Percentiles rank a stretch among this genome's conserved stretches.
phyloP scores from a whole-genome alignment of 2,888 invertebrate genomes.

The Plagiodera versicolora region DNA sequence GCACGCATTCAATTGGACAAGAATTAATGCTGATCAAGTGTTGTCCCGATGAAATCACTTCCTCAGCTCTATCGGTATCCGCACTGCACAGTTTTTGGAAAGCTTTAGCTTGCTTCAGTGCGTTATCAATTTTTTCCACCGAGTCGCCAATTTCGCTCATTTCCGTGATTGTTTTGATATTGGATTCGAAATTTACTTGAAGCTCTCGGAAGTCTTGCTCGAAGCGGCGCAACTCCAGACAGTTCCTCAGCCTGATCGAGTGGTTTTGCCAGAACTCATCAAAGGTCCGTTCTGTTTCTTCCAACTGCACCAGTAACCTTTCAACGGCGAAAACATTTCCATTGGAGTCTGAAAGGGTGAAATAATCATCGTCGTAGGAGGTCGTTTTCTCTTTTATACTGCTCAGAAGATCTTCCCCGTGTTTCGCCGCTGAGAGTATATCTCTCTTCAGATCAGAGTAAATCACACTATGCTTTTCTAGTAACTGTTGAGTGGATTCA shows the following conservation, averaged over 20 bases:
- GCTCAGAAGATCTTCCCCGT: constrained; percentile 84
- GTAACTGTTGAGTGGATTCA: constrained; percentile 81
- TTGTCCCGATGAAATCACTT: constrained; percentile 80
- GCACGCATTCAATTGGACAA: constrained; percentile 86
- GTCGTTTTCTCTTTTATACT: constrained; percentile 65
- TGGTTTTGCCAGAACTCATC: constrained; percentile 94
- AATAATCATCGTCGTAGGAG: constrained; percentile 60
- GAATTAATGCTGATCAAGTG: constrained; percentile 81
- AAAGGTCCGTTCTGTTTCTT: constrained; percentile 92
- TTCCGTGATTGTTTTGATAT: constrained; percentile 76
- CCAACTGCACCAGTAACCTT: constrained; percentile 87
- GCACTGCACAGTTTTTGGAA: constrained; percentile 79
- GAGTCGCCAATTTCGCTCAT: constrained; percentile 91
- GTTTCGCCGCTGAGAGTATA: constrained; percentile 81
- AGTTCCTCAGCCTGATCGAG: constrained; percentile 85
- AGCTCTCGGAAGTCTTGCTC: constrained; percentile 93
- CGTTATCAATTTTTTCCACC: constrained; percentile 75
- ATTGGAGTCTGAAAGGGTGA: constrained; percentile 62
- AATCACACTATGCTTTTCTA: constrained; percentile 78
- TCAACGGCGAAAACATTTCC: constrained; percentile 92
- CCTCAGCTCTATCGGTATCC: constrained; percentile 81
- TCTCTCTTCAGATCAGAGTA: constrained; percentile 79
- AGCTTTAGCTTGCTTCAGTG: constrained; percentile 74
- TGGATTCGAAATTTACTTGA: constrained; percentile 79
- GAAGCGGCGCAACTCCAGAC: constrained; percentile 87